Conservation (phyloP, 2,888 invertebrate genomes). For the Galeopsomyia nigrocyanea region DNA sequence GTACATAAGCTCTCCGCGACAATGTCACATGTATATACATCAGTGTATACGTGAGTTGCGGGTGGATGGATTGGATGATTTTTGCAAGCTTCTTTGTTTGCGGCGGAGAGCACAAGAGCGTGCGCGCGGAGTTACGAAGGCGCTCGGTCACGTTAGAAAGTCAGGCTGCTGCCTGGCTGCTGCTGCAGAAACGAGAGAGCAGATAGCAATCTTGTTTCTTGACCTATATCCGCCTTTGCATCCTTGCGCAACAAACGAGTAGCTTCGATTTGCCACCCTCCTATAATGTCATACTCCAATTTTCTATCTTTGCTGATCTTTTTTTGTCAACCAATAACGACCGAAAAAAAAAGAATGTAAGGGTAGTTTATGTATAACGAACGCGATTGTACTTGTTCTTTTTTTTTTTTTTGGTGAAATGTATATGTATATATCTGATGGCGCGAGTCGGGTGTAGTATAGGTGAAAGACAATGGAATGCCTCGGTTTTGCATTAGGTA, state of each 20-base stretch:
- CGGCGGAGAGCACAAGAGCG: constrained; percentile 13
- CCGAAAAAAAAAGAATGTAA: no score
- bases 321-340: no score
- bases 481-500: no score
- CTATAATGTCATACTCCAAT: no score
- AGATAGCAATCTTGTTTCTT: constrained; percentile 69
- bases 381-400: no score
- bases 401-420: no score
- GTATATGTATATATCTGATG: no score
- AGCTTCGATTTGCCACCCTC: constrained; percentile 43
- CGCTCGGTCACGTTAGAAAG: constrained; percentile 68
- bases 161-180: constrained; percentile 49
- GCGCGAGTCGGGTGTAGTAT: no score
- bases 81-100: constrained; percentile 49
- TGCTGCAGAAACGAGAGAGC: constrained; percentile 32
- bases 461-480: no score
- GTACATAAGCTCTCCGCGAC: no score
- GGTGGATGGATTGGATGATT: constrained; percentile 46
- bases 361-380: no score
- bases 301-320: no score
- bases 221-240: constrained; percentile 69
- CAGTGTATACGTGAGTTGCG: neutral
- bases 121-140: constrained; percentile 49
- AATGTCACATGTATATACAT: neutral
- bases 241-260: constrained; percentile 64